A percentile compares a stretch with the other conserved stretches of the same genome.
These are phyloP conservation scores for Echinops telfairi DNA, from an alignment of 2,113 vertebrate genomes.

Conservation along the genomic window DNA sequence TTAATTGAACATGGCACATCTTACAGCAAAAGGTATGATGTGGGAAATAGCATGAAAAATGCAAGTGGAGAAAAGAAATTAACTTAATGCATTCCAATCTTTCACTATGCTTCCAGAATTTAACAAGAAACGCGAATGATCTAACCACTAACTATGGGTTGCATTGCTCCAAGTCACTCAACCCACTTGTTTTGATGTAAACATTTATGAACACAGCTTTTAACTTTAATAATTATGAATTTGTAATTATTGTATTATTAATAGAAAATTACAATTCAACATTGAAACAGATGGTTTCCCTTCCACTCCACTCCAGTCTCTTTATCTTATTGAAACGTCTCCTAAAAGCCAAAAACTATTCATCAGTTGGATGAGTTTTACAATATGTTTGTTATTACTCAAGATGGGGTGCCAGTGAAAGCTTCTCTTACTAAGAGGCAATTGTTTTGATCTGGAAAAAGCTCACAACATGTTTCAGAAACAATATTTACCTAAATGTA, in stretches of 20 bases:
- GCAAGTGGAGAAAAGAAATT: constrained; percentile 72
- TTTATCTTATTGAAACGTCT: constrained; percentile 67
- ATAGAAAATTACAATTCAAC: constrained; percentile 68
- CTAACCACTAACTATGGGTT: constrained; percentile 23
- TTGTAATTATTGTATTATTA: constrained; percentile 71
- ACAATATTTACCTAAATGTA: constrained; percentile 42
- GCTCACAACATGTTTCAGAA: constrained; percentile 51
- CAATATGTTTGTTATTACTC: constrained; percentile 65
- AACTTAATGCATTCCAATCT: constrained; percentile 45
- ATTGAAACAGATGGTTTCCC: constrained; percentile 67
- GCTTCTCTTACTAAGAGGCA: constrained; percentile 47
- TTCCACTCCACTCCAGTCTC: constrained; percentile 41
- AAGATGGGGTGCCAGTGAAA: constrained; percentile 3
- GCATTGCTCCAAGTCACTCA: background rate
- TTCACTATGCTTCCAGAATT: constrained; percentile 54
- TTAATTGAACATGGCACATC: constrained; percentile 76
- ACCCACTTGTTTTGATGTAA: constrained; percentile 55
- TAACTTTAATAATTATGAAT: constrained; percentile 68
- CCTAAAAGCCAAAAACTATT: constrained; percentile 58
- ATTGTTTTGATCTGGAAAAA: constrained; percentile 63
- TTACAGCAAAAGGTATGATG: constrained; percentile 66
- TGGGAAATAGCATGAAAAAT: constrained; percentile 74
- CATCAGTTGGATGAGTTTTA: constrained; percentile 67
- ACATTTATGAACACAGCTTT: constrained; percentile 56
- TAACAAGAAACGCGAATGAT: constrained; percentile 63